Conservation (phyloP, 2,888 invertebrate genomes). For the Amiota mariae region DNA sequence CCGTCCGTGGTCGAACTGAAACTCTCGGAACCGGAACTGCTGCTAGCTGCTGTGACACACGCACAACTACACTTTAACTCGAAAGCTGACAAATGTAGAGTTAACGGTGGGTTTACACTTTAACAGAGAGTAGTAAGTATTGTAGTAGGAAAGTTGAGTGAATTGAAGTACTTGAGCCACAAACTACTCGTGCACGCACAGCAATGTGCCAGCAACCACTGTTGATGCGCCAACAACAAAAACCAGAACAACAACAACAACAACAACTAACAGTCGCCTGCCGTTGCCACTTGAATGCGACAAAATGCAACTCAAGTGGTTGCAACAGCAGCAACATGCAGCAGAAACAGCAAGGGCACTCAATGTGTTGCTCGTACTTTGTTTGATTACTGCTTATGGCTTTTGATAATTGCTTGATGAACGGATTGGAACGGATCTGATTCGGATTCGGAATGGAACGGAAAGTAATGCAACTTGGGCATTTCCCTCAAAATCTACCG, state of each 20-base stretch:
- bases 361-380: background rate
- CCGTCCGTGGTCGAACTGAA: background rate
- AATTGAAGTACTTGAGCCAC: constrained; percentile 22
- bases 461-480: background rate
- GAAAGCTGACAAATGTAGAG: background rate
- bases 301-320: constrained; percentile 29
- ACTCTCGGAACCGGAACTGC: constrained; percentile 4
- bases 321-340: background rate
- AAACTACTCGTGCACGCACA: constrained; percentile 28
- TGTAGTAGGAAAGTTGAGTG: background rate
- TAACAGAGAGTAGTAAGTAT: background rate
- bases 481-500: background rate
- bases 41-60: background rate
- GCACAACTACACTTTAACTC: background rate
- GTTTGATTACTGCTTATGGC: constrained; percentile 25
- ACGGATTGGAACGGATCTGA: background rate
- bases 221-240: background rate
- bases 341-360: background rate
- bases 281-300: constrained; percentile 23
- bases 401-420: constrained; percentile 19
- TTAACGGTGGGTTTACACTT: background rate
- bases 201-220: background rate
- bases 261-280: background rate
- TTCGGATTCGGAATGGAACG: background rate
- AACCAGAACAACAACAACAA: background rate